Base-by-base conservation (phyloP, 1,140 invertebrate species). In the Bombus sibiricus region DNA sequence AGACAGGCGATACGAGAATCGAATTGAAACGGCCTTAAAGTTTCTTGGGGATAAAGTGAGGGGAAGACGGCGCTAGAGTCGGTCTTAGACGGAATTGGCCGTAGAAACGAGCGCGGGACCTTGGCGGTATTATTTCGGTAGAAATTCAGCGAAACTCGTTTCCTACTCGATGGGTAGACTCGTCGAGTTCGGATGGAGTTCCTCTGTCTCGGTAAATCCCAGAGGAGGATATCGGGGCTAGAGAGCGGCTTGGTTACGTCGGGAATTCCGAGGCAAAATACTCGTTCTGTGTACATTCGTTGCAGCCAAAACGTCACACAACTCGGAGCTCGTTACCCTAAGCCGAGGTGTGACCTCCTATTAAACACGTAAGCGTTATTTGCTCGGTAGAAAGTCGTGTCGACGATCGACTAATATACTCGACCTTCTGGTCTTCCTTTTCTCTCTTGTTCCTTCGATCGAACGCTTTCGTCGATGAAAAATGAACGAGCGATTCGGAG, bases 301-400 rank as follows among this genome's bases (percentile, higher is more conserved):
- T 53, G 57, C 57, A 66, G 22, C 18, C 77, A 37, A 53, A 57
- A 59, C 64, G 22, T 18, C 28, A 13, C 66, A 4, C 6, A 18
- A 12, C 13, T 28, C n/a, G 53, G 28, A 37, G 79, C 84, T 86
- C 84, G 79, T 89, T 89, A 88, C 77, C 75, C 37, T 82, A 71
- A 86, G 74, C 79, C 64, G 32, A 74, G 64, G 37, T 39, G 87
- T n/a, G 79, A 89, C 62, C 83, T 86, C 32, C 76, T 68, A 68
- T 89, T 88, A 86, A 62, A 59, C 87, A 80, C 47, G 77, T 88
- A 86, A 66, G 32, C 73, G 80, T 84, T 88, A 74, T 88, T 82
- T 72, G 62, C 71, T 69, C 59, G 83, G 41, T 66, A 59, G 28
- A 25, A 73, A 89, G 59, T 75, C 34, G 53, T n/a, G 62, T 68